Percentiles rank a stretch among this genome's conserved stretches.
Evolutionary conservation across 2,797 vertebrate genomes (phyloP).

Genomic region (Lepilemur ruficaudatus): DNA sequence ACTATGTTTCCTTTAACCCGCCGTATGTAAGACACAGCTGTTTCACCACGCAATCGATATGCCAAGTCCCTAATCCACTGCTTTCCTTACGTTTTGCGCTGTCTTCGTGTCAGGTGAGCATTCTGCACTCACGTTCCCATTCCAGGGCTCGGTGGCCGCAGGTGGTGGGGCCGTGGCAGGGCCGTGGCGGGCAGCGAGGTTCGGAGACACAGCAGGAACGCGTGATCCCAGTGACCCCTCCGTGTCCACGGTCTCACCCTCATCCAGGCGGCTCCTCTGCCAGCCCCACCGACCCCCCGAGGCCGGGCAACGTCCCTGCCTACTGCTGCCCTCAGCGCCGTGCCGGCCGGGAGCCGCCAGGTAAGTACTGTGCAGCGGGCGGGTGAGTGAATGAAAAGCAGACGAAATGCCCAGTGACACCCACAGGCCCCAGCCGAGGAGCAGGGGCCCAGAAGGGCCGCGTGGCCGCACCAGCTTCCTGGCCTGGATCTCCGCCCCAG

Average conservation of each 20-base stretch:
- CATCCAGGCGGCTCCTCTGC: not conserved
- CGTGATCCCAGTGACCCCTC: not conserved
- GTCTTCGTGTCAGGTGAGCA: not conserved
- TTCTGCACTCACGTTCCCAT: too few species aligned
- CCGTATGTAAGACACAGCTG: rapidly evolving
- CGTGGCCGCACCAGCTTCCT: too few species aligned
- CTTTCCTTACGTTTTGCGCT: not conserved
- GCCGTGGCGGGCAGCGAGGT: not conserved
- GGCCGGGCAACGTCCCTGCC: too few species aligned
- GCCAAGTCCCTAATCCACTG: not conserved
- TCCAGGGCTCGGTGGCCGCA: not conserved
- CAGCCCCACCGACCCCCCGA: too few species aligned
- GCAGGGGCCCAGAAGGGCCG: too few species aligned
- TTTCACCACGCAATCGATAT: not conserved
- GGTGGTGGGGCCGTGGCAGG: too few species aligned
- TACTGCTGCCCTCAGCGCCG: too few species aligned
- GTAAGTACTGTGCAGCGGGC: too few species aligned
- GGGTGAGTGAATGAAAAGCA: too few species aligned
- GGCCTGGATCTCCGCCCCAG: not conserved
- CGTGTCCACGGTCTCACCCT: not conserved
- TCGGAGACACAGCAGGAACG: not conserved
- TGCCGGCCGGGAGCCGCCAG: not conserved
- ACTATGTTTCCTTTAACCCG: not conserved
- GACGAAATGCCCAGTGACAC: not conserved
- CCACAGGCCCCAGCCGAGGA: not conserved